Evolutionary conservation across 2,113 vertebrate species (phyloP).

Genomic region (Pituophis catenifer): DNA sequence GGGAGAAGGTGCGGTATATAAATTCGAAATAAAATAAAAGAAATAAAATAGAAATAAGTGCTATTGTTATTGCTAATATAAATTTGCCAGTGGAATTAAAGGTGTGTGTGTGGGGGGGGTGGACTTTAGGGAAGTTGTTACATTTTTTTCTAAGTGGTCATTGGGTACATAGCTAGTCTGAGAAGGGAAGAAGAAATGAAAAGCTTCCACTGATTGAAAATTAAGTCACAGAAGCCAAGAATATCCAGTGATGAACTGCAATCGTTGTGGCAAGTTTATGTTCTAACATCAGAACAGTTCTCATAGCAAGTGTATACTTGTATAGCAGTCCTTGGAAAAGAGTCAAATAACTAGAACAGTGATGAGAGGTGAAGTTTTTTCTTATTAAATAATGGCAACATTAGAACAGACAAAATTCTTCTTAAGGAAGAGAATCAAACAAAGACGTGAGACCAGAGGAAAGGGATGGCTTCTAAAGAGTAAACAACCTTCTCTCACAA

Average conservation of each 20-base stretch:
- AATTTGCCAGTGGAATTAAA: background rate
- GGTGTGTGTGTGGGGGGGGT: background rate
- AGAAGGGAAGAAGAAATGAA: background rate
- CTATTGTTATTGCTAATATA: background rate
- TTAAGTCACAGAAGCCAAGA: background rate
- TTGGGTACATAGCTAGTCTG: background rate
- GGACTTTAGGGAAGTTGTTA: background rate
- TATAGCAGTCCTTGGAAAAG: background rate
- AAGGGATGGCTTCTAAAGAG: background rate
- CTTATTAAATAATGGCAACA: background rate
- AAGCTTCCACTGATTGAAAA: background rate
- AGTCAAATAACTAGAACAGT: background rate
- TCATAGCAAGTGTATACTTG: background rate
- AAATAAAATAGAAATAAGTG: no score
- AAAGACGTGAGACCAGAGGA: background rate
- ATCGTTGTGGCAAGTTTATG: background rate
- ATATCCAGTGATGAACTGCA: background rate
- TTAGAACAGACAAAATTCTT: background rate
- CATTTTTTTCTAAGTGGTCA: background rate
- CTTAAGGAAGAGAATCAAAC: background rate
- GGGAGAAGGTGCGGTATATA: no score
- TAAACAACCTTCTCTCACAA: background rate
- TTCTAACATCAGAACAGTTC: background rate
- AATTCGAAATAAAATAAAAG: no score
- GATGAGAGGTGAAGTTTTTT: background rate